These are phyloP conservation scores for Otocyon megalotis DNA, from an alignment of 2,113 vertebrate species.

Conservation along the genomic window DNA sequence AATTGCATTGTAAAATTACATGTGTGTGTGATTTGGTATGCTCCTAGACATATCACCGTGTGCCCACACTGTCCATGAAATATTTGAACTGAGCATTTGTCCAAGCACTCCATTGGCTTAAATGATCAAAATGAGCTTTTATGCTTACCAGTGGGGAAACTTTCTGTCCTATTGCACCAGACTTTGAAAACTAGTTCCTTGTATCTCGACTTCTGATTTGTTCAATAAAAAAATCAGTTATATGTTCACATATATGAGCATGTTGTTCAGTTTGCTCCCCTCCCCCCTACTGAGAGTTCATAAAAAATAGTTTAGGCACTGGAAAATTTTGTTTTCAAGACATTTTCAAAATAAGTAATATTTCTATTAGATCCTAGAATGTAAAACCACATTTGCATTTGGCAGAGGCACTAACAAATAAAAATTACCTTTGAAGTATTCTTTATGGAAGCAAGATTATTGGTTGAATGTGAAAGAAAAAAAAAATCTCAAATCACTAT, in stretches of 20 bases:
- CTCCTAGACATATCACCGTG: background rate
- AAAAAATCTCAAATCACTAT: background rate
- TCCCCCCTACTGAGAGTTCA: background rate
- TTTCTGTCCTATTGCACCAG: background rate
- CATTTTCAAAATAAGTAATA: slow-evolving; percentile 55
- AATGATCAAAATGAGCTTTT: background rate
- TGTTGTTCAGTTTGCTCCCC: background rate
- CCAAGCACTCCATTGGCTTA: background rate
- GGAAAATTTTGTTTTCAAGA: background rate
- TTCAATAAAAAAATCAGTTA: background rate
- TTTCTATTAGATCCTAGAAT: slow-evolving; percentile 49
- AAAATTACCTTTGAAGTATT: background rate
- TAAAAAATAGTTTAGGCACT: background rate
- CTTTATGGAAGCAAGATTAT: background rate
- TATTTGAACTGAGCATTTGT: slow-evolving; percentile 21
- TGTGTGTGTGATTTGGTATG: slow-evolving; percentile 13
- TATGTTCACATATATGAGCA: background rate
- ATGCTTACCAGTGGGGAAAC: background rate
- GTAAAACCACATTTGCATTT: slow-evolving; percentile 26
- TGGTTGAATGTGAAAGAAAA: slow-evolving; percentile 36
- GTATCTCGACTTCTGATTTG: background rate
- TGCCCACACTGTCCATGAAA: background rate
- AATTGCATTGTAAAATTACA: slow-evolving; percentile 47
- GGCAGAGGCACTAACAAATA: background rate
- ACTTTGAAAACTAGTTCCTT: slow-evolving; percentile 33